Evolutionary conservation across 2,888 invertebrate genomes (phyloP), one percentile per base, ranked within the genome.

Genomic region (Tanaodytes sp.): DNA sequence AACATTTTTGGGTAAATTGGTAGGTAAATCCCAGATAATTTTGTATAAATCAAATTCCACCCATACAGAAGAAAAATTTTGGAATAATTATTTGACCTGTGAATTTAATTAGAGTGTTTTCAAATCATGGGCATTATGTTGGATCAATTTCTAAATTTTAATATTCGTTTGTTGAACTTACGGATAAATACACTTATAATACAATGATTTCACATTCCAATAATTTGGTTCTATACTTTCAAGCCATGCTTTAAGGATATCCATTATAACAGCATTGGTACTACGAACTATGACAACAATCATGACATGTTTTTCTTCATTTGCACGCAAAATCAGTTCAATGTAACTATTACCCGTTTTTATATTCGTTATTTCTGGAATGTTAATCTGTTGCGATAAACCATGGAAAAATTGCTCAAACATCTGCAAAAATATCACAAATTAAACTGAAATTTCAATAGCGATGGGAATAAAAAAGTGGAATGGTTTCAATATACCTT

Each of bases 171-270:
- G n/a, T n/a, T n/a, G n/a, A n/a, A 55, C 58, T 31, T 52, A 66
- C 65, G 48, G 46, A 20, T 39, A 59, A 15, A 67, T 33, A 11
- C 54, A 48, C 37, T 61, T 55, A 31, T 61, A 67, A 45, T 67
- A 55, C 11, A 67, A 20, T 1, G 67, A 61, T 20, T 61, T 67
- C 1, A 67, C 42, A 39, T 67, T 67, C 67, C 67, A 67, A 42
- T 27, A 48, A 19, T 5, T 30, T 0, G 23, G 14, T 1, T 23
- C 19, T 15, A 66, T 37, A 36, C 4, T 61, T 30, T 49, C 48
- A 1, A 61, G 12, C 54, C 59, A 67, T 0, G 33, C 23, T 19
- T 36, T 9, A 14, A 66, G 42, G 2, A 59, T 27, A 8, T 66
- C 52, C 54, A 54, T 40, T 11, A 54, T 54, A 8, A 46, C 5